Evolutionary conservation across 2,797 vertebrate genomes (phyloP).

Genomic region (Pteronotus mesoamericanus): DNA sequence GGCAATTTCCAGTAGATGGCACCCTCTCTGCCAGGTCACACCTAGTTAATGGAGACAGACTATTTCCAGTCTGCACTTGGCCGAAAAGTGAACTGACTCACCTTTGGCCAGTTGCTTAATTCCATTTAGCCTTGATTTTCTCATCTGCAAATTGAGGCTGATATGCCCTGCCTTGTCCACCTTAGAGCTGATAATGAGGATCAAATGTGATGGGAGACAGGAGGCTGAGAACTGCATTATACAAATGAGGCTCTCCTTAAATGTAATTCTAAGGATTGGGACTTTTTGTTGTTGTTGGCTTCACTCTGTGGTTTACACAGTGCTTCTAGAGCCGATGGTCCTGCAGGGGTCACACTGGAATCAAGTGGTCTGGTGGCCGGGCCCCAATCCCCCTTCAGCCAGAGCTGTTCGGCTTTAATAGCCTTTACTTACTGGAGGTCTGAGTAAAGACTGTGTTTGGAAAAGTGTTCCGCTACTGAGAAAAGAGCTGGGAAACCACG

Average conservation of each 20-base stretch:
- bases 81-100: constrained; percentile 41
- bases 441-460: not conserved
- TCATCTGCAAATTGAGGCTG: constrained; percentile 66
- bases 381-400: not conserved
- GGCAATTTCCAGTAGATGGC: constrained; percentile 67
- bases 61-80: constrained; percentile 63
- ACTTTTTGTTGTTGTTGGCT: not conserved
- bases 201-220: constrained; percentile 1
- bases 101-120: constrained; percentile 49
- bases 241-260: constrained; percentile 19
- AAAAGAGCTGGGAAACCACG: not conserved
- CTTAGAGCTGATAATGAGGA: constrained; percentile 57
- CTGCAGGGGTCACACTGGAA: not conserved
- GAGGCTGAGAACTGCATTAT: constrained; percentile 3
- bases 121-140: constrained; percentile 61
- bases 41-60: constrained; percentile 57
- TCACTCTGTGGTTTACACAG: not conserved
- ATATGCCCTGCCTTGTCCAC: constrained; percentile 47
- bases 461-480: not conserved
- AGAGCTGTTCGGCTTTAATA: not conserved
- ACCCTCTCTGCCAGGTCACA: constrained; percentile 58
- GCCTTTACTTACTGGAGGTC: constrained; percentile 2
- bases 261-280: not conserved
- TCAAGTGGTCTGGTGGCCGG: not conserved
- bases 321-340: not conserved